Percentiles rank a stretch among this genome's conserved stretches.
Conservation (phyloP, 2,113 vertebrate genomes). For the Sigmodon hispidus region DNA sequence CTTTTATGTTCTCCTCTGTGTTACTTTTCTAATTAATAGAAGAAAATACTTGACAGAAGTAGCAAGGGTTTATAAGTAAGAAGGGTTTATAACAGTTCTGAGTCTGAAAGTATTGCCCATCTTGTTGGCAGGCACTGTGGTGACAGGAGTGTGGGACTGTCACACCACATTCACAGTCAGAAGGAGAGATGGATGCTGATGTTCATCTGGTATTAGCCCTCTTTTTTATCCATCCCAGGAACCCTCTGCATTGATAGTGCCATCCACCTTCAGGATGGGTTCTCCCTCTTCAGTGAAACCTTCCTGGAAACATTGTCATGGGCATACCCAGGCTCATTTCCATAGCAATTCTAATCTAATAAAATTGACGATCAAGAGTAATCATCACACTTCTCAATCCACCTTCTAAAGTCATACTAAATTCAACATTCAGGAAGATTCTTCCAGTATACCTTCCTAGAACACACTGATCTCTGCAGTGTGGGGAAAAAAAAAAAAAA, state of each 20-base stretch:
- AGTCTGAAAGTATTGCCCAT: not conserved
- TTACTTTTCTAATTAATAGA: not conserved
- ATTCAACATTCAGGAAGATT: not conserved
- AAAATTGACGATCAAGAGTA: not conserved
- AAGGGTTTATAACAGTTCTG: not conserved
- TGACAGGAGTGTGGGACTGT: not conserved
- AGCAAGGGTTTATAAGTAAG: not conserved
- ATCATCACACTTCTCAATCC: not conserved
- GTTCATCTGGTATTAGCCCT: no score
- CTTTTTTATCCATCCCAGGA: not conserved
- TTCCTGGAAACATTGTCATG: not conserved
- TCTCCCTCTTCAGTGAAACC: not conserved
- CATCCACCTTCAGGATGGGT: not conserved
- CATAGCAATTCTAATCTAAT: not conserved
- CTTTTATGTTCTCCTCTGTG: not conserved
- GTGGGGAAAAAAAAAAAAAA: no score
- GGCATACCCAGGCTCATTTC: not conserved
- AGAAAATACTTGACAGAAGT: not conserved
- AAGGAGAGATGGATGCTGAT: not conserved
- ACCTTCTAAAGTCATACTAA: not conserved
- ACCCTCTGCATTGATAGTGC: not conserved
- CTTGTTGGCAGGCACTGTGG: not conserved
- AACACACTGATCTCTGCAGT: not conserved
- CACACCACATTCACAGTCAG: not conserved
- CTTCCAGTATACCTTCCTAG: fast-evolving